Evolutionary conservation across 2,888 invertebrate species (phyloP), one percentile per base, ranked within the genome.

Genomic region (Gnatocerus cornutus): DNA sequence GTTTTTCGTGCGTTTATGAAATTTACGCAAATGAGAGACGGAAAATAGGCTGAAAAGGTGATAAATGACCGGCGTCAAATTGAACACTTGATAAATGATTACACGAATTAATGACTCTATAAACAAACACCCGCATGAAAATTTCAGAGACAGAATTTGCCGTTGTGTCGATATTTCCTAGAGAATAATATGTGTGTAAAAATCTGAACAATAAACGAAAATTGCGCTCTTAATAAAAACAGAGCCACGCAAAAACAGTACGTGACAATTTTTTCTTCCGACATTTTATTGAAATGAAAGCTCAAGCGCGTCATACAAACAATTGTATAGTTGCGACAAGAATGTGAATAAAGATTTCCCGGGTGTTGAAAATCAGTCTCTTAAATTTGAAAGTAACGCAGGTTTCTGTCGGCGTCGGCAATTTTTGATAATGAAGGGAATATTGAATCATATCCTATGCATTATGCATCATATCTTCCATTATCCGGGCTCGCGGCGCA

Each of bases 381-480:
- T 56, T 41, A 14, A 56, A 27, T 41, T 56, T 12, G 10, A 27
- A 56, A 56, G 21, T 29, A 56, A 43, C 21, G 29, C 12, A 39
- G 41, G 37, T 12, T 43, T 12, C 21, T 16, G 56, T 39, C 12
- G 43, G 43, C 41, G 41, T 56, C 12, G 43, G 21, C 59, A 45
- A 39, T 61, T 61, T 48, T 61, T 50, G 61, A 61, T 61, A 61
- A 61, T 61, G 48, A 61, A 61, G 27, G 21, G 61, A 61, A 61
- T 61, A 61, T 61, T 50, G 39, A 61, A 61, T 61, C 61, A 61
- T 61, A 50, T 37, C 39, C 21, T 27, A 61, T 61, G 61, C 61
- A 61, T 61, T 50, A 61, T 61, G 61, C 61, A 61, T 48, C 45
- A 59, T 46, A 59, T 29, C 61, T 48, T 61, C 61, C 61, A 61